Base-by-base conservation (phyloP, 2,888 invertebrate species). In the Oscheius sp. region DNA sequence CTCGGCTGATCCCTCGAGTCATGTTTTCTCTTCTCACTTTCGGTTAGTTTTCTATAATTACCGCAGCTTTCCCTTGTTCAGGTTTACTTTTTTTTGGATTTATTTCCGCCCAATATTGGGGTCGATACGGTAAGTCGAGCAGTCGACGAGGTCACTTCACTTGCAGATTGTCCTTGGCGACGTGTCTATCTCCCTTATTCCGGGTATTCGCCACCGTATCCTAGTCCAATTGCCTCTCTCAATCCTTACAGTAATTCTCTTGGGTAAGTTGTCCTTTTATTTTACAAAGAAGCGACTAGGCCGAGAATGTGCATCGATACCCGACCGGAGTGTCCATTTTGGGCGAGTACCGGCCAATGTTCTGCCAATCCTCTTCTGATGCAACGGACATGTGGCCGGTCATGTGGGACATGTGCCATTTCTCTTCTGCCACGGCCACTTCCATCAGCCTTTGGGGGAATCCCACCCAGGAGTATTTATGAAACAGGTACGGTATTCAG, bases 321-420 rank as follows among this genome's bases (percentile, higher is more conserved):
- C 9, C 21, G 58, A 2, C 13, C 16, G 7, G 25, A 58, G 9
- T 58, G 58, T 12, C 58, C 58, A 1, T 9, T 13, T 12, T 58
- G 58, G 58, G 58, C 58, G 27, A 58, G 58, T 58, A 58, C 58
- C 16, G 58, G 58, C 1, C 58, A 58, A n/a, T 58, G 58, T n/a
- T 25, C 58, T n/a, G n/a, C 13, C 27, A 58, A 29, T 58, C 29
- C 58, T 12, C 27, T 58, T n/a, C 7, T 58, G 13, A 58, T 58
- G 58, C 58, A 58, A 58, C 7, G 58, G 16, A 3, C 29, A 16
- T 58, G 58, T 12, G 27, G 27, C n/a, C 25, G 58, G 27, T 58
- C 58, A 1, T 58, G 58, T 58, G 58, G 58, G 29, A 58, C 58
- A 16, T 58, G 58, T 29, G 12, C 29, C 29, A 25, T 58, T 27